Evolutionary conservation across 2,888 invertebrate genomes (phyloP).

Genomic region (Capitulum mitella): DNA sequence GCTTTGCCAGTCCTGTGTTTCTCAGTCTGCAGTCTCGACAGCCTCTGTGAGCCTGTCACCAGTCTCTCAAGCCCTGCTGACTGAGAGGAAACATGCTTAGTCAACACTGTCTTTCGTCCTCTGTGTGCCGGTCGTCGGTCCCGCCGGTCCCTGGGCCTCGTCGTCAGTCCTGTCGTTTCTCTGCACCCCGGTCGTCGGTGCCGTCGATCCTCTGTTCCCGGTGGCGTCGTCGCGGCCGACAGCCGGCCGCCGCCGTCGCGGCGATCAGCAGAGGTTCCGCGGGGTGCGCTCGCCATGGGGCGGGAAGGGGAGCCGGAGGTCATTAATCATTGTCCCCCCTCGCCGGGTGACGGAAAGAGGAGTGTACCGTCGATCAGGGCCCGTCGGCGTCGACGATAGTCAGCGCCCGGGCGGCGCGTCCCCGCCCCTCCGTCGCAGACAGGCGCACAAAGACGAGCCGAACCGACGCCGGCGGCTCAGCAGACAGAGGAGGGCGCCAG

Average conservation of each 20-base stretch:
- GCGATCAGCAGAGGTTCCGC: background rate
- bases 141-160: too few relatives aligned
- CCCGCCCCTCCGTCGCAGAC: background rate
- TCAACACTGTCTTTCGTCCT: background rate
- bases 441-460: background rate
- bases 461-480: too few relatives aligned
- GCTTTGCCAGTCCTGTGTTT: too few relatives aligned
- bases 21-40: too few relatives aligned
- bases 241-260: background rate
- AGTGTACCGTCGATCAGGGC: conserved; percentile 19
- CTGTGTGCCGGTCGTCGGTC: background rate
- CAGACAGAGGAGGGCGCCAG: too few relatives aligned
- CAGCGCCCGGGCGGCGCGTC: background rate
- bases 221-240: too few relatives aligned
- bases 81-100: too few relatives aligned
- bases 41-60: too few relatives aligned
- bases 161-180: too few relatives aligned
- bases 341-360: conserved; percentile 25
- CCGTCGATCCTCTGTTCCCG: too few relatives aligned
- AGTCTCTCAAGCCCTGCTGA: too few relatives aligned
- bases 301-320: background rate
- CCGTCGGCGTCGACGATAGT: conserved; percentile 16
- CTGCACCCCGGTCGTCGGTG: too few relatives aligned
- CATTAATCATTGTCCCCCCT: conserved; percentile 26
- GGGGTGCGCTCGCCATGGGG: conserved; percentile 14